Evolutionary conservation across 2,113 vertebrate species (phyloP), one percentile per base, ranked within the genome.

Genomic region (Callaeas wilsoni): DNA sequence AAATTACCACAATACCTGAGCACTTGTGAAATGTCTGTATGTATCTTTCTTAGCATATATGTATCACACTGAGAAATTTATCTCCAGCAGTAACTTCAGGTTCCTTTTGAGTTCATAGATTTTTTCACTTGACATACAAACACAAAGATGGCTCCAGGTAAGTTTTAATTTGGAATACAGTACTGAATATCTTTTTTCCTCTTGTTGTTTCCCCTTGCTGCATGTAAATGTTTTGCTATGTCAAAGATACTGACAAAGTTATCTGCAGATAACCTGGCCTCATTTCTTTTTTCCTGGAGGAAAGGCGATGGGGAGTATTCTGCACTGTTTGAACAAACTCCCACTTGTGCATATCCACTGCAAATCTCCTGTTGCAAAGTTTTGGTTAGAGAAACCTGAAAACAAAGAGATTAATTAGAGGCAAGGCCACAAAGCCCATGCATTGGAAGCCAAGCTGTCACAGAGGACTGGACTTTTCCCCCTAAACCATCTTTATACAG

Each of bases 271-370:
- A 80, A 53, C 4, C 6, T 32, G 18, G 10, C 10, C 30, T 63
- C 59, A 18, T 33, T 62, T 74, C 5, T n/a, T 76, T 76, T 70
- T 56, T 65, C 8, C 32, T 62, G 32, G 15, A 62, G 19, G 15
- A 23, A 17, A 18, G 4, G 17, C 29, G 1, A 2, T 0, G 1
- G 15, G 13, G 7, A 93, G 5, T 18, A 52, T 76, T 39, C 78
- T 47, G 5, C 13, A 22, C 3, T 16, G 21, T 27, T 83, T 44
- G 25, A 37, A 52, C 13, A 6, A 79, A 84, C 32, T 50, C 3
- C 2, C 8, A 15, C 22, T 85, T 93, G 11, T 60, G n/a, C 22
- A 46, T 41, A 62, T 17, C 30, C 27, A 29, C 9, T 18, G 10
- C 7, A 82, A 46, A 57, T 67, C 35, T 69, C 14, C 44, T 15